Evolutionary conservation across 35 echinoderm and acorn worm species (phyloP), one percentile per base, ranked within the genome.

Genomic region (Ophioderma brevispina): DNA sequence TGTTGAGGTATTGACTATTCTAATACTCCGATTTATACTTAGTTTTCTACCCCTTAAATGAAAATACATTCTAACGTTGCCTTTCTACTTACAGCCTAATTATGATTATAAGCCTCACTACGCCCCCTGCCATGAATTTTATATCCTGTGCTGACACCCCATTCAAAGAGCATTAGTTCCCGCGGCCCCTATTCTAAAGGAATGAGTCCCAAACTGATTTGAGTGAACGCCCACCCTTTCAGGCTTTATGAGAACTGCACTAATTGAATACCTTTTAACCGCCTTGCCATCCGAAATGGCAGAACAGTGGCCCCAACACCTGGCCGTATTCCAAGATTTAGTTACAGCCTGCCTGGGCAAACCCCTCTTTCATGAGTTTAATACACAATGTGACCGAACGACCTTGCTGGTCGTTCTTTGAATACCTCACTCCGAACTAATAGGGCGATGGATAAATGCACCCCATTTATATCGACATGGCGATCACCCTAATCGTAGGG

Each of bases 111-210:
- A 1, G 50, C 50, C 25, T 64, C 84, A 13, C 8, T 55, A 4
- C 56, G 28, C 85, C 85, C 76, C 13, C 85, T 36, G 0, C 85
- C 18, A 87, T 8, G 31, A 13, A 31, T 6, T 59, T 14, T 1
- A 87, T 87, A 23, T 87, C 49, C 19, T 52, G 35, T 18, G 55
- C 32, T 39, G 64, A 77, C 35, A 77, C 39, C 13, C 85, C 85
- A 21, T 10, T 19, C 14, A 59, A 35, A 1, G 39, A 77, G 64
- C 85, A 32, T 10, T 13, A 28, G 55, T 70, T 8, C 85, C 17
- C 85, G n/a, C n/a, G n/a, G n/a, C n/a, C n/a, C n/a, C 85, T 28
- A 87, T 87, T 0, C 85, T 63, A 39, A 87, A 87, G 41, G 64
- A 39, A 31, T 87, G 85, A 33, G 35, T 31, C 0, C 25, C 38